A percentile compares a stretch with the other conserved stretches of the same genome.
phyloP scores from a whole-genome alignment of 2,113 vertebrate genomes.

The Dipodomys stephensi region DNA sequence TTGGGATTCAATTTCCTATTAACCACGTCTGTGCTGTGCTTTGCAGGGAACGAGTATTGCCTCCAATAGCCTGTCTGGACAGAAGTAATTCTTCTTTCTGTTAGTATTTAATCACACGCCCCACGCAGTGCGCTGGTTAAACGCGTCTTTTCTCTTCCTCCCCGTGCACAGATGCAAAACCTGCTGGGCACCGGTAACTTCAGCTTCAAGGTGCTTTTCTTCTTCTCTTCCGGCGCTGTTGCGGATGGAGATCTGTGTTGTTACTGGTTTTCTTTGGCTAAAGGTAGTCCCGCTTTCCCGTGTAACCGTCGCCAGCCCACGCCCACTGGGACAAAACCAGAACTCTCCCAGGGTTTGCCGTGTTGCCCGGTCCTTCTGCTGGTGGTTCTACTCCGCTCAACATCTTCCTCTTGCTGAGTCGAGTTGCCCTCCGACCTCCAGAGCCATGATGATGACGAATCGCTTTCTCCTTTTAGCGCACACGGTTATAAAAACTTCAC shows the following conservation, averaged over 20 bases:
- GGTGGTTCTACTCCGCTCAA: constrained; percentile 7
- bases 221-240: neutral
- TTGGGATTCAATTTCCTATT: constrained; percentile 58
- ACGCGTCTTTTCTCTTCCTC: neutral
- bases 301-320: neutral
- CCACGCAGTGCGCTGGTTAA: neutral
- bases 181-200: neutral
- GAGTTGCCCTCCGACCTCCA: neutral
- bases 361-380: neutral
- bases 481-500: neutral
- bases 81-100: constrained; percentile 18
- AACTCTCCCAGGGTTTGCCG: too few species aligned
- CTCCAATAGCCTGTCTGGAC: constrained; percentile 12
- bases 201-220: neutral
- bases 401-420: neutral
- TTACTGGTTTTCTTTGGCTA: neutral
- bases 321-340: neutral
- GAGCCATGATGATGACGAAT: neutral
- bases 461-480: neutral
- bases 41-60: neutral
- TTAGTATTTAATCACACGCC: constrained; percentile 10
- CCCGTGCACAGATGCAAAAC: neutral
- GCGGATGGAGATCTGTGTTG: neutral
- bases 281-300: neutral
- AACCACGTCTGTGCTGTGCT: neutral